A percentile compares a stretch with the other conserved stretches of the same genome.
Evolutionary conservation across 1,140 invertebrate species (phyloP).

Genomic region (Philotrypesis tridentata): DNA sequence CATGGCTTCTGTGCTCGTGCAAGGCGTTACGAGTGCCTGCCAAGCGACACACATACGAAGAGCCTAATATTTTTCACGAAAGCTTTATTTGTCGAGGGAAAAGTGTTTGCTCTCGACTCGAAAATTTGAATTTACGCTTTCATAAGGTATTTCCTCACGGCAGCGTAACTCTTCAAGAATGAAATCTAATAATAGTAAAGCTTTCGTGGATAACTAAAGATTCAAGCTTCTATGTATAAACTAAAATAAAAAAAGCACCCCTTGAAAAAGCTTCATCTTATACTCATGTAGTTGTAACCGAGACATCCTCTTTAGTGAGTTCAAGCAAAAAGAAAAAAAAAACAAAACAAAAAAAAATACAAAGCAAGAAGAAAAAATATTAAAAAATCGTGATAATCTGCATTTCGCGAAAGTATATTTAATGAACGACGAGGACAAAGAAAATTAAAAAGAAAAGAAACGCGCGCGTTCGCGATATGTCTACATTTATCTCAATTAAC

Average conservation of each 20-base stretch:
- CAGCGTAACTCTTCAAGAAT: background rate
- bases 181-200: background rate
- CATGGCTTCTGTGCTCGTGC: background rate
- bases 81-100: conserved; percentile 4
- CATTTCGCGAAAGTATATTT: background rate
- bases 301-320: background rate
- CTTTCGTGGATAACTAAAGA: background rate
- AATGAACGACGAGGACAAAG: background rate
- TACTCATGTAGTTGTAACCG: conserved; percentile 6
- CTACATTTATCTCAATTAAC: background rate
- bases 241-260: background rate
- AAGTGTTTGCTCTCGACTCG: background rate
- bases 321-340: too few relatives aligned
- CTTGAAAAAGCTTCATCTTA: conserved; percentile 8
- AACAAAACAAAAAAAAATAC: too few relatives aligned
- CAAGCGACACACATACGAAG: background rate
- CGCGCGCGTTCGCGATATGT: background rate
- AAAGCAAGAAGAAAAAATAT: background rate
- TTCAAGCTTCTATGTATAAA: conserved; percentile 3
- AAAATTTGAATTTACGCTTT: background rate
- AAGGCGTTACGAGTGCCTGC: background rate
- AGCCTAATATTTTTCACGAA: conserved; percentile 7
- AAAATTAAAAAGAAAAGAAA: background rate
- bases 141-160: background rate
- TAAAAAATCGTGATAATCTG: background rate